Percentiles rank a stretch among this genome's conserved stretches.
These are phyloP conservation scores for Acestrorhynchus altus DNA, from an alignment of 2,797 vertebrate species.

Conservation along the genomic window DNA sequence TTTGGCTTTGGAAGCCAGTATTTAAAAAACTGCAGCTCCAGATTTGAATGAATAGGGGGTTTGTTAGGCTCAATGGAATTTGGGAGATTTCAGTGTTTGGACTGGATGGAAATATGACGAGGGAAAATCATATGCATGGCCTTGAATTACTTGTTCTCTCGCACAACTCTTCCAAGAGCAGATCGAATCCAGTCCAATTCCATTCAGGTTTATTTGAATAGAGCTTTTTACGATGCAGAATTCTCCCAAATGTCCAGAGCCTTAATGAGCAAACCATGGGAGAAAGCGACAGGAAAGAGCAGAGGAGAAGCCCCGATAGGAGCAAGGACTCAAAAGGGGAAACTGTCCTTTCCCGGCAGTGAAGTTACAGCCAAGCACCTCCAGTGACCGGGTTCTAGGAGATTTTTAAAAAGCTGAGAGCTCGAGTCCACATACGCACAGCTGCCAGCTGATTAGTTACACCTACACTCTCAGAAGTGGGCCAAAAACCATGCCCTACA, in stretches of 20 bases:
- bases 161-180: constrained; percentile 11
- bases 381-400: neutral
- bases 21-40: neutral
- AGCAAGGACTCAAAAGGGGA: neutral
- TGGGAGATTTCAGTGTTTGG: constrained; percentile 29
- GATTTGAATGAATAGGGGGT: neutral
- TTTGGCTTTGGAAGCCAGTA: neutral
- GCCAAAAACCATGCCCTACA: too few species aligned
- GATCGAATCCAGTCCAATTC: constrained; percentile 6
- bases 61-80: constrained; percentile 20
- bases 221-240: neutral
- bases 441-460: neutral
- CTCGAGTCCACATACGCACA: neutral
- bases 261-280: neutral
- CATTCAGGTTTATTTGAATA: constrained; percentile 27
- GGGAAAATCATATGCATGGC: constrained; percentile 33
- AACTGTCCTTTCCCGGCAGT: neutral
- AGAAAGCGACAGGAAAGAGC: neutral
- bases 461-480: neutral
- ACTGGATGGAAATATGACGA: constrained; percentile 24
- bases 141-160: constrained; percentile 27
- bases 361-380: neutral
- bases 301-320: neutral
- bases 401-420: neutral
- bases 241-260: neutral